These are phyloP conservation scores for Megalops atlanticus DNA, from an alignment of 2,113 vertebrate species.

Conservation along the genomic window DNA sequence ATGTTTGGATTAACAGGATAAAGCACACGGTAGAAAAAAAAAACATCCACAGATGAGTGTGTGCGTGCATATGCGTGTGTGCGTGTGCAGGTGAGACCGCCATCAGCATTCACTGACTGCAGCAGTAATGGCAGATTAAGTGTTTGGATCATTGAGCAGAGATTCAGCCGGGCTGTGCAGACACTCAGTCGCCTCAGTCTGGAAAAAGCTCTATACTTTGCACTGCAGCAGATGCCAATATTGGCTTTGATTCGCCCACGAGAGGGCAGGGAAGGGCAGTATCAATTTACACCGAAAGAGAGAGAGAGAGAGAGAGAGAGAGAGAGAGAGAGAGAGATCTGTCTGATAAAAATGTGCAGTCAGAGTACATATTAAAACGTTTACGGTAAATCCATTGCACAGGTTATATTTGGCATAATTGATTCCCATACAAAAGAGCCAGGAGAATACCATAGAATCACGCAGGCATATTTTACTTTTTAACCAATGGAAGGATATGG, in stretches of 20 bases:
- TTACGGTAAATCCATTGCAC: not conserved
- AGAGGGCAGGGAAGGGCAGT: conserved; percentile 5
- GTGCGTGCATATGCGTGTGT: not conserved
- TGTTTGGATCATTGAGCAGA: not conserved
- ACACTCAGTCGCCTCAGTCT: not conserved
- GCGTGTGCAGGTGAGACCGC: not conserved
- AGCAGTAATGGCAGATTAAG: not conserved
- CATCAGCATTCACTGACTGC: not conserved
- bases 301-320: not conserved
- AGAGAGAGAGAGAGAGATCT: not conserved
- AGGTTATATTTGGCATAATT: not conserved
- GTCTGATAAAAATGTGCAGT: not conserved
- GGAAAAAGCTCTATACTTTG: not conserved
- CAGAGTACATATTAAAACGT: not conserved
- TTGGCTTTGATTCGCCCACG: not conserved
- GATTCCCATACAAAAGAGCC: not conserved
- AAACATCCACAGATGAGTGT: not conserved
- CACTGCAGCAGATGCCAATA: conserved; percentile 10
- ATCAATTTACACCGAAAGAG: not conserved
- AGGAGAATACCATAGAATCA: not conserved
- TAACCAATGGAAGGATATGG: not conserved
- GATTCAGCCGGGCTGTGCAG: not conserved
- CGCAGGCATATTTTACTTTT: not conserved
- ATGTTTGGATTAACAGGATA: not conserved
- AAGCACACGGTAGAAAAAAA: not conserved